Evolutionary conservation across 2,888 invertebrate species (phyloP), one percentile per base, ranked within the genome.

Genomic region (Tipula vernalis): DNA sequence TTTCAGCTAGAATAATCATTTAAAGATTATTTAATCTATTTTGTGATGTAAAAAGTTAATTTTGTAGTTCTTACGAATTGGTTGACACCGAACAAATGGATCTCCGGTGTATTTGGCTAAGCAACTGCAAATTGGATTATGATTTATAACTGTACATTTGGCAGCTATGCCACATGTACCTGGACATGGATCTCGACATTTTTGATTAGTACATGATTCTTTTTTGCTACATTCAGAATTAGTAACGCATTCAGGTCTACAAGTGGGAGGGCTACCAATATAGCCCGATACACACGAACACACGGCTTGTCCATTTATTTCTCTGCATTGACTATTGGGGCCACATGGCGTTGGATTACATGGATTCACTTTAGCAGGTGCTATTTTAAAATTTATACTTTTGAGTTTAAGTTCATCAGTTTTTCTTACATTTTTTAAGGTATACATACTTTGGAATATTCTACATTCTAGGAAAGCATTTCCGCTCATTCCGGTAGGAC

Each of bases 121-220:
- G 90, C 97, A 97, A 51, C 94, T 93, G 90, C 97, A 97, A 91
- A 95, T 94, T 2, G 96, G 95, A 42, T 94, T 94, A 89, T 96
- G 96, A 89, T 95, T 96, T 2, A 95, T 93, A 3, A 96, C 95
- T 87, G 93, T 93, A 89, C 96, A 96, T 89, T 95, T 94, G 94
- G 96, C 95, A 89, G 94, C 94, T 42, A 93, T 89, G 4, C 96
- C 96, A 89, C 97, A 96, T 47, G 95, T 94, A 86, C 96, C 96
- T 10, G 94, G 93, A 89, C 96, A 97, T 36, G 96, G 95, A 90
- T 96, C 94, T 15, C 93, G 90, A 89, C 96, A 96, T 91, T 95
- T 95, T 89, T 95, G 94, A 89, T 95, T 95, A 13, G 94, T 91
- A 89, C 96, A 96, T 13, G 95, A 95, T 88, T 93, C 91, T 88